These are phyloP conservation scores for Clavelina lepadiformis DNA, from an alignment of 23 tunicate species.

Conservation along the genomic window DNA sequence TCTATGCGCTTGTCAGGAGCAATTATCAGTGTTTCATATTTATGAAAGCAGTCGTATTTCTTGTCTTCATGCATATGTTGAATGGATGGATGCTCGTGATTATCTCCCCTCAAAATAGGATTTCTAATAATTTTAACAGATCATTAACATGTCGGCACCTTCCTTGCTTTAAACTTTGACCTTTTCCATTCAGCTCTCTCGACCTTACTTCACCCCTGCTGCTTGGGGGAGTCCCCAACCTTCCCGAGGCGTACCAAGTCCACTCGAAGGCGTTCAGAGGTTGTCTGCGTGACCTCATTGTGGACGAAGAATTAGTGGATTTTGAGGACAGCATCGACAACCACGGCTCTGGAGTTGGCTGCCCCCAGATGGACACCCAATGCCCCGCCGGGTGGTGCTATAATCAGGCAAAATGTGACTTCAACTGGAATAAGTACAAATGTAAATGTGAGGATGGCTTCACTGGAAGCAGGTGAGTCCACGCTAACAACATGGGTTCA, in stretches of 20 bases:
- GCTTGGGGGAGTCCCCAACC: slow-evolving; percentile 78
- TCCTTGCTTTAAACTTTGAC: too few species aligned
- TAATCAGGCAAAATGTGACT: slow-evolving; percentile 27
- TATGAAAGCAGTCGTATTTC: too few species aligned
- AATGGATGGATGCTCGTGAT: too few species aligned
- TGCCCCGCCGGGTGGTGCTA: slow-evolving; percentile 39
- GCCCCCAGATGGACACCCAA: slow-evolving; percentile 38
- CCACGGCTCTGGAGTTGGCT: slow-evolving; percentile 74
- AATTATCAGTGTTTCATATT: too few species aligned
- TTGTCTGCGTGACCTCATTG: slow-evolving; percentile 53
- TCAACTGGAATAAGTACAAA: slow-evolving; percentile 15
- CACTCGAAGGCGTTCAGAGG: slow-evolving; percentile 46
- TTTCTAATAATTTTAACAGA: too few species aligned
- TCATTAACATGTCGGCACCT: too few species aligned
- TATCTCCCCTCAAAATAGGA: too few species aligned
- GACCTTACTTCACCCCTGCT: slow-evolving; percentile 85
- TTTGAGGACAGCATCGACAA: slow-evolving; percentile 50
- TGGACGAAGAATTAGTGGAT: slow-evolving; percentile 54
- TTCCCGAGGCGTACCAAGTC: slow-evolving; percentile 82
- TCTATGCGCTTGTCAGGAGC: too few species aligned
- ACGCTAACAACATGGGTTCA: background rate
- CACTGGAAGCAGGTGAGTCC: slow-evolving; percentile 59
- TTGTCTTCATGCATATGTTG: too few species aligned
- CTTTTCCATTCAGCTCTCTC: slow-evolving; percentile 52
- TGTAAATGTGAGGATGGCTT: slow-evolving; percentile 47